Evolutionary conservation across 1,140 invertebrate genomes (phyloP).

Genomic region (Meteorus sp.): DNA sequence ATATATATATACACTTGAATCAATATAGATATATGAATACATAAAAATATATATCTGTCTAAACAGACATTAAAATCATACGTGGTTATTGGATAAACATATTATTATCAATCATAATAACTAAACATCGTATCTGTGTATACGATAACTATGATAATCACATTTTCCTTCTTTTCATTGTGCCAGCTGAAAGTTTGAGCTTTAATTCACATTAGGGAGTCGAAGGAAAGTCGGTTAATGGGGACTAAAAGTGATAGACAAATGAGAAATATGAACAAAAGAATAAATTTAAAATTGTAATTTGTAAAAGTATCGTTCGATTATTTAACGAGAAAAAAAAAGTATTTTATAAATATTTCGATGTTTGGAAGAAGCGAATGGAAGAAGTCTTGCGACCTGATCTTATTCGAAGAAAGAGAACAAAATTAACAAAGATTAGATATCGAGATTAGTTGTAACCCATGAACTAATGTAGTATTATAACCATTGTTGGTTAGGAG

Average conservation of each 20-base stretch:
- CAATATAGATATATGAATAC: slow-evolving; percentile 22
- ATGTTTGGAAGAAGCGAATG: slow-evolving; percentile 10
- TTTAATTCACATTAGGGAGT: slow-evolving; percentile 12
- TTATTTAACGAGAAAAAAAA: background rate
- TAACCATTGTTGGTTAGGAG: background rate
- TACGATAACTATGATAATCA: no score
- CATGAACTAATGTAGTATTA: background rate
- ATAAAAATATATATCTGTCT: slow-evolving; percentile 26
- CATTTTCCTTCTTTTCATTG: background rate
- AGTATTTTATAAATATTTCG: background rate
- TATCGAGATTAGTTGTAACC: background rate
- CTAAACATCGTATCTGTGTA: no score
- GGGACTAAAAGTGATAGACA: background rate
- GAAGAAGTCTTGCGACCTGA: slow-evolving; percentile 24
- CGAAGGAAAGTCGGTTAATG: slow-evolving; percentile 3
- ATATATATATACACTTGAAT: slow-evolving; percentile 11
- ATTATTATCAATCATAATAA: background rate
- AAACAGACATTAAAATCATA: no score
- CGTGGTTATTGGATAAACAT: no score
- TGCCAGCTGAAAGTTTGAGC: background rate
- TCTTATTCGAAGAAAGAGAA: slow-evolving; percentile 4
- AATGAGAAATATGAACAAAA: no score
- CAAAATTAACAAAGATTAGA: background rate
- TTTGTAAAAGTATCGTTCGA: no score
- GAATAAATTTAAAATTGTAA: no score